Conservation (phyloP, 2,797 vertebrate species). For the Eupleurogrammus muticus region DNA sequence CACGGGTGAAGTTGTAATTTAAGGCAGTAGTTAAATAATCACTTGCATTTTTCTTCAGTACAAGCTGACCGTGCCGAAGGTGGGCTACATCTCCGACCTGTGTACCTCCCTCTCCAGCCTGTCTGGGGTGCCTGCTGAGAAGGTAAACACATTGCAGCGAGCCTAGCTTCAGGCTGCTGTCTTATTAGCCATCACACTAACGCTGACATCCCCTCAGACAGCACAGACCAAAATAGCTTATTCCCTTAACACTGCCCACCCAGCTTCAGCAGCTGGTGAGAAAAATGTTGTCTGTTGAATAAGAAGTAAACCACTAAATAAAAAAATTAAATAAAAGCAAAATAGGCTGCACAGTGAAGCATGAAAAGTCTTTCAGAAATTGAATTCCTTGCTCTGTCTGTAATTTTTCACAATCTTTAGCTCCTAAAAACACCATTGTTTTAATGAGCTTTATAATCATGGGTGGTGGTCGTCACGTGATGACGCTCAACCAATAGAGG, state of each 20-base stretch:
- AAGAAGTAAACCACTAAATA: neutral
- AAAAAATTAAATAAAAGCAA: neutral
- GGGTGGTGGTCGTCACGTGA: too few species aligned
- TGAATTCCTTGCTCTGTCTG: too few species aligned
- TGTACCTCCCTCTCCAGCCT: slow-evolving; percentile 91
- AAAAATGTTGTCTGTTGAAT: neutral
- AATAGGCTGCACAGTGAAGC: neutral
- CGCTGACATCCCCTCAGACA: slow-evolving; percentile 24
- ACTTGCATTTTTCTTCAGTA: slow-evolving; percentile 83
- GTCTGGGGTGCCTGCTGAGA: slow-evolving; percentile 92
- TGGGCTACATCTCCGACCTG: slow-evolving; percentile 97
- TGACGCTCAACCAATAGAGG: too few species aligned
- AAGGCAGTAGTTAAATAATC: neutral
- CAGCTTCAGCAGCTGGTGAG: slow-evolving; percentile 4
- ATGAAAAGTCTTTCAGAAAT: too few species aligned
- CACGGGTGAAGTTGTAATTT: neutral
- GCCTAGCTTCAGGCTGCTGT: neutral
- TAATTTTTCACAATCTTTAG: too few species aligned
- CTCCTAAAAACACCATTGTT: too few species aligned
- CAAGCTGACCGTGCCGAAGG: slow-evolving; percentile 97
- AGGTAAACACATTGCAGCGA: slow-evolving; percentile 81
- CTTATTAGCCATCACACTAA: slow-evolving; percentile 19
- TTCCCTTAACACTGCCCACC: slow-evolving; percentile 8
- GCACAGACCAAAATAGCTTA: slow-evolving; percentile 19
- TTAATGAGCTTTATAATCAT: too few species aligned